A percentile compares a stretch with the other conserved stretches of the same genome.
phyloP scores from a whole-genome alignment of 2,113 vertebrate species.

The Carollia perspicillata region DNA sequence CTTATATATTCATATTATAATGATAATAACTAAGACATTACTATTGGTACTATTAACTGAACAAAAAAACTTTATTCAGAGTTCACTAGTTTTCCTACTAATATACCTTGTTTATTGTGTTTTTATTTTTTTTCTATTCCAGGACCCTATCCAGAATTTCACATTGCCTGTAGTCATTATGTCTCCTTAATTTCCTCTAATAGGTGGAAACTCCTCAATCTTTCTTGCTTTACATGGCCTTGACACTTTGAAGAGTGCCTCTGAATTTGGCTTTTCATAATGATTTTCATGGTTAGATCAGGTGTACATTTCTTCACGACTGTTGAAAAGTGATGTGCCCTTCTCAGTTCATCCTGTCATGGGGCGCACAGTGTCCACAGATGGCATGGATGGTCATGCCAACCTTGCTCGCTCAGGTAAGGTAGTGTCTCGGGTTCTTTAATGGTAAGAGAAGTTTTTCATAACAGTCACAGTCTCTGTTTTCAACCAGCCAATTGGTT shows the following conservation, averaged over 20 bases:
- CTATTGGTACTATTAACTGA: background rate
- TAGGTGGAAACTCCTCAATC: background rate
- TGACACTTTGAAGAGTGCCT: background rate
- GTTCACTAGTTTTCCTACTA: background rate
- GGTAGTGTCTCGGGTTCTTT: background rate
- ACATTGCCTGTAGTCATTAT: background rate
- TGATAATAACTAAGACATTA: background rate
- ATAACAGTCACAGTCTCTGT: background rate
- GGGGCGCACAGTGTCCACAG: fast-evolving
- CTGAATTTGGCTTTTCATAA: background rate
- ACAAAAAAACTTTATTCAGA: background rate
- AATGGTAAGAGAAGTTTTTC: background rate
- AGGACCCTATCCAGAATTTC: background rate
- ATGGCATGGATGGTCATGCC: fast-evolving
- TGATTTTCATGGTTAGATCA: background rate
- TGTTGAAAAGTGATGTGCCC: background rate
- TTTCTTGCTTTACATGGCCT: background rate
- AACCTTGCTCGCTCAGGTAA: background rate
- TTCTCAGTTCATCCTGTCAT: background rate
- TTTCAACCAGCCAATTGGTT: background rate
- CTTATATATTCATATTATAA: background rate
- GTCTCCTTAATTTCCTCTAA: background rate
- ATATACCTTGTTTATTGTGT: background rate
- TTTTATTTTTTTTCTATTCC: background rate
- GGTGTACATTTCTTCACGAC: background rate